A percentile compares a stretch with the other conserved stretches of the same genome.
These are phyloP conservation scores for Erpobdella octoculata DNA, from an alignment of 2,888 invertebrate genomes.

Conservation along the genomic window DNA sequence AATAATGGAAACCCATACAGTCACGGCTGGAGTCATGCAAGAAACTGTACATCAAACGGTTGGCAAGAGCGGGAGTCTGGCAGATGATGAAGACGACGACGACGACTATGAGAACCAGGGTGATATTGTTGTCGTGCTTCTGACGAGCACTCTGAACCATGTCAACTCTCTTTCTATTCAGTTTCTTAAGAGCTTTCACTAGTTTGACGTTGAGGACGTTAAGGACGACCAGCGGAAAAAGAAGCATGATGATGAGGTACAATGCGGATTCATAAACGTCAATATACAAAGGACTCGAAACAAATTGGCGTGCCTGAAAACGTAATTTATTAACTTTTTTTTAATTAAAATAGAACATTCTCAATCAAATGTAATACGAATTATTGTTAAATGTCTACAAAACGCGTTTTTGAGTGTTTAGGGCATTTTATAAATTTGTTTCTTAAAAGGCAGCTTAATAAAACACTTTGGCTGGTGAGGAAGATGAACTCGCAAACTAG, in stretches of 20 bases:
- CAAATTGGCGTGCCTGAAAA: constrained; percentile 17
- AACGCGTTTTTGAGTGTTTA: no score
- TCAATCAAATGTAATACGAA: no score
- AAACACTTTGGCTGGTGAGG: no score
- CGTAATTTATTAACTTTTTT: no score
- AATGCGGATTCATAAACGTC: constrained; percentile 29
- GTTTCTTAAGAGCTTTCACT: constrained; percentile 36
- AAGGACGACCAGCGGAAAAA: constrained; percentile 36
- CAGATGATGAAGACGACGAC: constrained; percentile 39
- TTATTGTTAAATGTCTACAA: no score
- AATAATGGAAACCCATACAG: constrained; percentile 39
- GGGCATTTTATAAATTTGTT: no score
- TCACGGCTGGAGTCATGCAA: constrained; percentile 31
- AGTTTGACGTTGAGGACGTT: constrained; percentile 37
- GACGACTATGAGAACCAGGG: constrained; percentile 38
- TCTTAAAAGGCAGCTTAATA: no score
- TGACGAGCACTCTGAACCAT: constrained; percentile 37
- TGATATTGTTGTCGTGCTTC: constrained; percentile 40
- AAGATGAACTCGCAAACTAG: no score
- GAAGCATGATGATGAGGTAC: constrained; percentile 34
- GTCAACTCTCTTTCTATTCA: constrained; percentile 33
- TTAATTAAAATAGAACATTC: no score
- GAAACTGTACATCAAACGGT: constrained; percentile 37
- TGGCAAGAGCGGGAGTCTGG: constrained; percentile 38
- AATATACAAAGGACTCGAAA: constrained; percentile 22